A percentile compares a stretch with the other conserved stretches of the same genome.
Conservation (phyloP, 2,888 invertebrate species). For the Phyto melanocephala region DNA sequence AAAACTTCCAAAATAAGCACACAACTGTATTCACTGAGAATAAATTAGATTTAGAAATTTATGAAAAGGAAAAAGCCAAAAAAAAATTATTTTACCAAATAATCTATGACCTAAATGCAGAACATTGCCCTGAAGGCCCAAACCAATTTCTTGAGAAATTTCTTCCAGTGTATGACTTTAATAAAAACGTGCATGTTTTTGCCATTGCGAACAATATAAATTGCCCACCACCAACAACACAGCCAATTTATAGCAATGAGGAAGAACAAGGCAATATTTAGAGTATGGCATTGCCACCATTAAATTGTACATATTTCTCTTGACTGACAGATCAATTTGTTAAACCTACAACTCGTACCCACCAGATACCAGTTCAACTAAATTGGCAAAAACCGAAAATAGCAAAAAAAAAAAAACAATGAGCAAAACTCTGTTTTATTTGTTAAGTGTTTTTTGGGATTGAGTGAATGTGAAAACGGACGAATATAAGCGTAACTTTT, state of each 20-base stretch:
- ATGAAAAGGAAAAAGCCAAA: background rate
- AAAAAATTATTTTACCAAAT: background rate
- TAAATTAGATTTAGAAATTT: background rate
- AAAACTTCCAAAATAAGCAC: too few species aligned
- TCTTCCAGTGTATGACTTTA: background rate
- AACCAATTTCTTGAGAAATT: background rate
- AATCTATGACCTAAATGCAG: background rate
- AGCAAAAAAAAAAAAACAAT: background rate
- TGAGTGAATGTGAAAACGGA: too few species aligned
- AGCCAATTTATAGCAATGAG: background rate
- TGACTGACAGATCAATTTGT: slow-evolving; percentile 49
- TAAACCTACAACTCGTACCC: slow-evolving; percentile 1
- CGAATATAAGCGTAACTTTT: too few species aligned
- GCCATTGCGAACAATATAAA: background rate
- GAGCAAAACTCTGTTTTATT: background rate
- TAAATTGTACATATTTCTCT: background rate
- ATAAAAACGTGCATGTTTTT: background rate
- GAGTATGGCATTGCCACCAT: background rate
- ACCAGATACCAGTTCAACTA: background rate
- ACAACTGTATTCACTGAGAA: too few species aligned
- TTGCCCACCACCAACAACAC: slow-evolving; percentile 19
- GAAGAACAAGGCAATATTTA: background rate
- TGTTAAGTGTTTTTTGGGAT: slow-evolving; percentile 4
- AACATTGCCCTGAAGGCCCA: background rate
- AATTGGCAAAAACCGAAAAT: slow-evolving; percentile 5